phyloP scores from a whole-genome alignment of 2,888 invertebrate genomes.

The Hipparchia semele region DNA sequence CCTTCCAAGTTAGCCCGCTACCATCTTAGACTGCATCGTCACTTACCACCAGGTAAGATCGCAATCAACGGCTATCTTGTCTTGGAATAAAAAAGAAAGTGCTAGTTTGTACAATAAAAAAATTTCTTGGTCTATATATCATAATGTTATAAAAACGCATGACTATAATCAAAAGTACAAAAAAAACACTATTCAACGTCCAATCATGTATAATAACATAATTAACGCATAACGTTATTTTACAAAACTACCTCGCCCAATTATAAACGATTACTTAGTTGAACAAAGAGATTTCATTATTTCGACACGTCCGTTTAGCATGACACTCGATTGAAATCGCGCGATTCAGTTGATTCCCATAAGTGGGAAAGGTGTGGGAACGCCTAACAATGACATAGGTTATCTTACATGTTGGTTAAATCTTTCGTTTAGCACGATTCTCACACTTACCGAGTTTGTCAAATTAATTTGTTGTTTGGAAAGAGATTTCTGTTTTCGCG shows the following conservation, averaged over 20 bases:
- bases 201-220: not conserved
- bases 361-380: constrained; percentile 35
- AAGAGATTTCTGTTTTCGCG: not conserved
- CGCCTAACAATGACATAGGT: constrained; percentile 36
- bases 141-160: too few relatives aligned
- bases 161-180: too few relatives aligned
- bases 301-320: constrained; percentile 28
- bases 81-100: too few relatives aligned
- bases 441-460: constrained; percentile 33
- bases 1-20: too few relatives aligned
- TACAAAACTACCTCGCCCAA: not conserved
- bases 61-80: too few relatives aligned
- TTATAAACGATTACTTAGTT: constrained; percentile 9
- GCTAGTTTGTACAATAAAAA: too few relatives aligned
- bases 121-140: too few relatives aligned
- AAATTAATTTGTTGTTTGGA: not conserved
- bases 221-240: not conserved
- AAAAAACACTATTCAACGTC: not conserved
- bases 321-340: constrained; percentile 13
- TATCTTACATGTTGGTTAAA: constrained; percentile 31
- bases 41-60: too few relatives aligned
- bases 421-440: constrained; percentile 31
- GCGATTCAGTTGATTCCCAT: constrained; percentile 37
- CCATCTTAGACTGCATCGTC: too few relatives aligned
- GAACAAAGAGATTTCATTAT: constrained; percentile 16